A percentile compares a stretch with the other conserved stretches of the same genome.
These are phyloP conservation scores for Onychorhynchus coronatus DNA, from an alignment of 2,113 vertebrate species.

Conservation along the genomic window DNA sequence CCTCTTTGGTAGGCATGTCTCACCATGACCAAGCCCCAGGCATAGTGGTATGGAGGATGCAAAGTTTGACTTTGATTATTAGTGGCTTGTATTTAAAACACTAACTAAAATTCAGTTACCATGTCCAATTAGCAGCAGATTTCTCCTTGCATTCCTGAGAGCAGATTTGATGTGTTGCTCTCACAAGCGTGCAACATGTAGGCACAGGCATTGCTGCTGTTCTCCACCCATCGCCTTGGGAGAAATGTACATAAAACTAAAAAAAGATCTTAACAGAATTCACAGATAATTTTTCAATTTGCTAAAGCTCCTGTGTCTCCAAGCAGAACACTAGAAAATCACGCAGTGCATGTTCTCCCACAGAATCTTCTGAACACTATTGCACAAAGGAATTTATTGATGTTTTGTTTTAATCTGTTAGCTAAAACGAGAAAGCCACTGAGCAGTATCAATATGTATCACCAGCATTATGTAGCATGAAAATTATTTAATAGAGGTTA, in stretches of 20 bases:
- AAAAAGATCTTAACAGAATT: background rate
- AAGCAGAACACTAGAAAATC: background rate
- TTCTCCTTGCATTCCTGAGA: conserved; percentile 4
- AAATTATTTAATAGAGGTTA: background rate
- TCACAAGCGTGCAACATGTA: background rate
- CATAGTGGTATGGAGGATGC: background rate
- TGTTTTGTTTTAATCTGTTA: background rate
- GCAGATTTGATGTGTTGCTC: background rate
- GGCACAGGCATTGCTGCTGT: background rate
- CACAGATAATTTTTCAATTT: background rate
- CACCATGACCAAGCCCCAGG: background rate
- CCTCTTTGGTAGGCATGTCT: background rate
- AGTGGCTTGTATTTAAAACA: background rate
- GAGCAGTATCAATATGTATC: background rate
- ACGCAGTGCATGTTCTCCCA: background rate
- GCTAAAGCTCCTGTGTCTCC: background rate
- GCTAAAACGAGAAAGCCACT: background rate
- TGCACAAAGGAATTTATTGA: background rate
- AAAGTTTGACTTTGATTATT: background rate
- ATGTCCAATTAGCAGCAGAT: background rate
- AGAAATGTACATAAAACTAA: background rate
- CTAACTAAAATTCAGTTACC: background rate
- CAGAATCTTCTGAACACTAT: background rate
- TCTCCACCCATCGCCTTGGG: background rate
- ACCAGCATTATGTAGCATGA: background rate